Evolutionary conservation across 2,113 vertebrate species (phyloP).

Genomic region (Bambusicola thoracicus): DNA sequence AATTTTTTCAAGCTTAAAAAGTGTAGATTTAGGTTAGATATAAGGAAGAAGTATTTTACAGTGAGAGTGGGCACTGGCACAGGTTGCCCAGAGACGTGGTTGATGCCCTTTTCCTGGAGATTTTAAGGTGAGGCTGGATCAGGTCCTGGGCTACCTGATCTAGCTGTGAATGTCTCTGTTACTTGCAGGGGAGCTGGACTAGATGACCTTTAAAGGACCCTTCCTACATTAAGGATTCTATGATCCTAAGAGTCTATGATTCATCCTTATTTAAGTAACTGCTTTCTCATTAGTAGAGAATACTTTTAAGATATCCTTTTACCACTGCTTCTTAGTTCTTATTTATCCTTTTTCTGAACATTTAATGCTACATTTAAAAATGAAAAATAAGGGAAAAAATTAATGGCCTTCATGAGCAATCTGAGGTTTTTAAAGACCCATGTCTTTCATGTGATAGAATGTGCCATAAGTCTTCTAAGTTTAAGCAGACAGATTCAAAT

Average conservation of each 20-base stretch:
- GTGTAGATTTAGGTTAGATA: too few species aligned
- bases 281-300: slow-evolving; percentile 18
- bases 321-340: not conserved
- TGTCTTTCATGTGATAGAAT: not conserved
- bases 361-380: not conserved
- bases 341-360: slow-evolving; percentile 36
- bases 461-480: not conserved
- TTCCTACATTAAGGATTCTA: too few species aligned
- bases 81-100: too few species aligned
- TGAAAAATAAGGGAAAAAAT: not conserved
- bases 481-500: not conserved
- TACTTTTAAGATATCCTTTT: slow-evolving; percentile 22
- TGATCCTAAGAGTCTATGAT: not conserved
- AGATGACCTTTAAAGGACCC: too few species aligned
- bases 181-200: too few species aligned
- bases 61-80: too few species aligned
- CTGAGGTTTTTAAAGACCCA: not conserved
- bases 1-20: too few species aligned
- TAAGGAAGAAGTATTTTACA: too few species aligned
- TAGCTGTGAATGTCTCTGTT: too few species aligned
- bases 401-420: not conserved
- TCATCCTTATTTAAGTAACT: not conserved
- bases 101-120: too few species aligned
- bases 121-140: too few species aligned
- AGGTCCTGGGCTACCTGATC: too few species aligned